Evolutionary conservation across 2,113 vertebrate genomes (phyloP), one percentile per base, ranked within the genome.

Genomic region (Bettongia penicillata): DNA sequence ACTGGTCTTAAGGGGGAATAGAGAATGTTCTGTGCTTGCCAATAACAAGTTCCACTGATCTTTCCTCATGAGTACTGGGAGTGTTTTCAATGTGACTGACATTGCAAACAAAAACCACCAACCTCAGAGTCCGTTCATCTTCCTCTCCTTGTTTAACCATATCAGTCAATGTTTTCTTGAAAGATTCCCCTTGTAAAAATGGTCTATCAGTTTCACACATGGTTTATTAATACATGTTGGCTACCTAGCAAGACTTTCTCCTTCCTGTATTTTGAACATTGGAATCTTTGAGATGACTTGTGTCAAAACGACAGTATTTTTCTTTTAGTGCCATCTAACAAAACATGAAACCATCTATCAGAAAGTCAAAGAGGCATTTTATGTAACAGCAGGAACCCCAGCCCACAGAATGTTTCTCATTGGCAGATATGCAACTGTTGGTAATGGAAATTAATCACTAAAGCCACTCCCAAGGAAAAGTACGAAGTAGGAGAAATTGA

Each of bases 41-140:
- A 98, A 97, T 77, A 95, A 49, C 9, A 1, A 91, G n/a, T 47
- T 97, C 51, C 91, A 51, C 31, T 61, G 94, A 94, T 93, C 50
- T 91, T 91, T 96, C 95, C 90, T 93, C 50, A 61, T 96, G 91
- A 94, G 95, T 91, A 50, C 96, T 93, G 31, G 61, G 94, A 98
- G 91, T 91, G 94, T 95, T 95, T 97, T 94, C 49, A 8, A 95
- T 97, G 37, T 50, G 53, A 77, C 89, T 90, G 2, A 94, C 37
- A 68, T 96, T 51, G 94, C 89, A 92, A 90, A 0, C n/a, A 68
- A 77, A 51, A 92, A 90, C 84, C 12, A 48, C n/a, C 93, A 90
- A 94, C 53, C 50, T 43, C 43, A 90, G 93, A 95, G 53, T 94
- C 91, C 51, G 19, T n/a, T 94, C 50, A 47, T 95, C 96, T 84